These are phyloP conservation scores for Brachionichthys hirsutus DNA, from an alignment of 2,113 vertebrate species.

Conservation along the genomic window DNA sequence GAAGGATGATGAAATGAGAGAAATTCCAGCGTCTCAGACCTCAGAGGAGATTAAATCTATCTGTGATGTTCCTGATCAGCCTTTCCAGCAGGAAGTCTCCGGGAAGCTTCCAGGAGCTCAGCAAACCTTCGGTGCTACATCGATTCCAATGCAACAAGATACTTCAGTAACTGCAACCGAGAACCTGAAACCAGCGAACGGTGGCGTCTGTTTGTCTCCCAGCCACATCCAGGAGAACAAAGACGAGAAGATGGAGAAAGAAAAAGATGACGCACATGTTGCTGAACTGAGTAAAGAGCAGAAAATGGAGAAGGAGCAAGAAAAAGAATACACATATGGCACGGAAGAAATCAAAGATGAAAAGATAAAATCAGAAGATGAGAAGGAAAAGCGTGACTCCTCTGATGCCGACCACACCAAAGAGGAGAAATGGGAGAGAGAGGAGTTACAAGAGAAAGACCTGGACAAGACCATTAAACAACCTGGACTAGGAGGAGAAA, in stretches of 20 bases:
- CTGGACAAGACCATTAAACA: constrained; percentile 52
- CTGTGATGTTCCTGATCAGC: constrained; percentile 19
- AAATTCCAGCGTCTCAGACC: not conserved
- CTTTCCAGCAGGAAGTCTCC: constrained; percentile 15
- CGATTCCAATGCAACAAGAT: constrained; percentile 16
- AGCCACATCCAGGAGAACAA: constrained; percentile 22
- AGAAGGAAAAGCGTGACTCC: constrained; percentile 44
- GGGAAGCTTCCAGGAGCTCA: constrained; percentile 19
- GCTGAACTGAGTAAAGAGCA: constrained; percentile 72
- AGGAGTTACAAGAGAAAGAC: constrained; percentile 69
- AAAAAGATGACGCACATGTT: constrained; percentile 69
- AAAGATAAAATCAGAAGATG: constrained; percentile 35
- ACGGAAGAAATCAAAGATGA: constrained; percentile 52
- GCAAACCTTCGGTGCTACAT: constrained; percentile 2
- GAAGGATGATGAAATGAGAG: constrained; percentile 16
- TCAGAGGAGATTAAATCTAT: constrained; percentile 22
- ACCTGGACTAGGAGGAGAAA: constrained; percentile 25
- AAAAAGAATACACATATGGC: constrained; percentile 63
- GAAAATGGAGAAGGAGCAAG: constrained; percentile 73
- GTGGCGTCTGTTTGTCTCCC: constrained; percentile 13
- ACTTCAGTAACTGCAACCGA: constrained; percentile 6
- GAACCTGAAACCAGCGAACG: constrained; percentile 10
- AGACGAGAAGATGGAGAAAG: constrained; percentile 58
- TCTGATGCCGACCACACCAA: constrained; percentile 51
- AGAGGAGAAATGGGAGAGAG: constrained; percentile 71